A percentile compares a stretch with the other conserved stretches of the same genome.
phyloP scores from a whole-genome alignment of 2,797 vertebrate species.

The Myiothlypis coronata region DNA sequence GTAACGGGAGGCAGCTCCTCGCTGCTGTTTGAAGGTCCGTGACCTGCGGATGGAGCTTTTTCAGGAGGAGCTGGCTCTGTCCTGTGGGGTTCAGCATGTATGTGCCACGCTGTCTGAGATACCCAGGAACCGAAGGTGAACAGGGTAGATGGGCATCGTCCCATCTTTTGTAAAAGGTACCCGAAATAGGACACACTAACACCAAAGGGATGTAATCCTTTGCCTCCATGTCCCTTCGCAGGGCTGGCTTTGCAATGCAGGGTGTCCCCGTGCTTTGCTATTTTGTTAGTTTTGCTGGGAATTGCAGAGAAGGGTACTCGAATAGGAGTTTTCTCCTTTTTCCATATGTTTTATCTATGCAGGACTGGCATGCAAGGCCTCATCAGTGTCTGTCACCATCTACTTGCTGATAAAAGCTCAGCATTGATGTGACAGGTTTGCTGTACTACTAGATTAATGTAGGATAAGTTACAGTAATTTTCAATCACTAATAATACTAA shows the following conservation, averaged over 20 bases:
- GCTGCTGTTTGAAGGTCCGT: fast-evolving
- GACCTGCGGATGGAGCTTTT: background rate
- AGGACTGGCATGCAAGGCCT: background rate
- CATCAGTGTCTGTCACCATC: background rate
- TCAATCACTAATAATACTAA: background rate
- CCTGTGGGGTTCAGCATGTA: background rate
- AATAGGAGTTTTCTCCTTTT: background rate
- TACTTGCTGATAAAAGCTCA: background rate
- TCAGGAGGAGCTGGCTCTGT: background rate
- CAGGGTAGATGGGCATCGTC: background rate
- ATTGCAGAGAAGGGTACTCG: background rate
- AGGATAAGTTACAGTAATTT: background rate
- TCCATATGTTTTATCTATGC: fast-evolving
- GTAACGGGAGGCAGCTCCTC: fast-evolving
- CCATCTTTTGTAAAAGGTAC: background rate
- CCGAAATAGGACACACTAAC: fast-evolving
- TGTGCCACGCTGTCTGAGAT: background rate
- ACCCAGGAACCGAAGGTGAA: background rate
- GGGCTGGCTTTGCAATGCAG: background rate
- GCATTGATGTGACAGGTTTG: background rate
- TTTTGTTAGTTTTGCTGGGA: background rate
- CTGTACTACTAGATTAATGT: background rate
- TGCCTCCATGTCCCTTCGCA: background rate
- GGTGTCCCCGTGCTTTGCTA: background rate
- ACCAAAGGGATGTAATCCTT: background rate